Percentiles rank a stretch among this genome's conserved stretches.
These are phyloP conservation scores for Agriotes lineatus DNA, from an alignment of 2,888 invertebrate species.

Conservation along the genomic window DNA sequence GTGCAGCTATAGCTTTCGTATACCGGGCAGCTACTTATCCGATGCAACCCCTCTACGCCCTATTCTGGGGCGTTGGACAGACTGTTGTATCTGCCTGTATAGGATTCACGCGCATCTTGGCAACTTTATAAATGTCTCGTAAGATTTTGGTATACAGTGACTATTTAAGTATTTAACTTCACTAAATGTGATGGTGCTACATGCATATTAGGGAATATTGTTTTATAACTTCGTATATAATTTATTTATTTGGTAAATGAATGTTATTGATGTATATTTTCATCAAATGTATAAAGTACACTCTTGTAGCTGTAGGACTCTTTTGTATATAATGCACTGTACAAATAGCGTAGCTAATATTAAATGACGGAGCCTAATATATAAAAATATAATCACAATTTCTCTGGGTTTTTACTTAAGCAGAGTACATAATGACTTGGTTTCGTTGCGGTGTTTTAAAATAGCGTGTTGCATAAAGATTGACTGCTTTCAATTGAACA, in stretches of 20 bases:
- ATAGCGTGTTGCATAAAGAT: too few relatives aligned
- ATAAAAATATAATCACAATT: too few relatives aligned
- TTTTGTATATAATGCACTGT: conserved; percentile 61
- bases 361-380: conserved; percentile 33
- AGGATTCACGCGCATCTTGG: conserved; percentile 93
- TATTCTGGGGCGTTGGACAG: conserved; percentile 96
- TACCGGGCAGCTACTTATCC: conserved; percentile 90
- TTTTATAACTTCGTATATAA: conserved; percentile 33
- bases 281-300: conserved; percentile 51
- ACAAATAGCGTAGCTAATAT: conserved; percentile 41
- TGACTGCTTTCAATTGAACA: too few relatives aligned
- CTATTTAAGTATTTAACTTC: conserved; percentile 44
- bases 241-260: conserved; percentile 34
- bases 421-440: too few relatives aligned
- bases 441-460: too few relatives aligned
- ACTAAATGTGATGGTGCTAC: conserved; percentile 64
- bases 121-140: conserved; percentile 83
- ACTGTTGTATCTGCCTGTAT: conserved; percentile 90
- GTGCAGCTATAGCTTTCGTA: conserved; percentile 94
- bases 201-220: conserved; percentile 52
- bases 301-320: conserved; percentile 53
- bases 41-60: conserved; percentile 92
- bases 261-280: conserved; percentile 50
- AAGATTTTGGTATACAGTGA: conserved; percentile 10
- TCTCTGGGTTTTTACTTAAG: too few relatives aligned